Conservation (phyloP, 1,140 invertebrate species). For the Watersipora subatra region DNA sequence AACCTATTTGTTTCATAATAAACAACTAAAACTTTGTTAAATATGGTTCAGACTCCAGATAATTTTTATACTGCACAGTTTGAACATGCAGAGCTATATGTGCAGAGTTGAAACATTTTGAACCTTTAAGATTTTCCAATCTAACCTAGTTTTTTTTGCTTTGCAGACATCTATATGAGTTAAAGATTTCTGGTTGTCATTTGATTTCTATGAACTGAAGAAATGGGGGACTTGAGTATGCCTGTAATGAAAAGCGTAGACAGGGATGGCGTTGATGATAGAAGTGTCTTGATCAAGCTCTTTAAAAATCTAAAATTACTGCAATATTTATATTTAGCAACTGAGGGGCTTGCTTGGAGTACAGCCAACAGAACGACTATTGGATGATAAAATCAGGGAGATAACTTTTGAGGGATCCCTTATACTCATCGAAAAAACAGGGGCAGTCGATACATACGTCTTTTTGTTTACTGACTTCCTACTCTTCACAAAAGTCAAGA, state of each 20-base stretch:
- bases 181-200: too few species aligned
- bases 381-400: conserved; percentile 50
- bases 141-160: too few species aligned
- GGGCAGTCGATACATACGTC: conserved; percentile 49
- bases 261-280: too few species aligned
- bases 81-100: too few species aligned
- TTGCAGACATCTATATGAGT: too few species aligned
- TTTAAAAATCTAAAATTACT: too few species aligned
- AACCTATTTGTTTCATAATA: neutral
- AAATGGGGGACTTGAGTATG: too few species aligned
- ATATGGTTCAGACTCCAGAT: neutral
- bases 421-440: conserved; percentile 46
- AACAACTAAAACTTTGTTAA: neutral
- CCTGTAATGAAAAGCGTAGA: too few species aligned
- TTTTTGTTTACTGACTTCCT: conserved; percentile 60
- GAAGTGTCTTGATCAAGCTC: too few species aligned
- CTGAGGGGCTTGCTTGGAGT: conserved; percentile 45
- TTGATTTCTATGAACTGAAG: too few species aligned
- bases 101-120: too few species aligned
- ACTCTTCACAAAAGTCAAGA: conserved; percentile 53
- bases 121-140: too few species aligned
- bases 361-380: conserved; percentile 56
- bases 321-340: conserved; percentile 41
- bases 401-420: conserved; percentile 52
- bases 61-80: neutral